Conservation (phyloP, 1,140 invertebrate species). For the Ceratitis capitata region DNA sequence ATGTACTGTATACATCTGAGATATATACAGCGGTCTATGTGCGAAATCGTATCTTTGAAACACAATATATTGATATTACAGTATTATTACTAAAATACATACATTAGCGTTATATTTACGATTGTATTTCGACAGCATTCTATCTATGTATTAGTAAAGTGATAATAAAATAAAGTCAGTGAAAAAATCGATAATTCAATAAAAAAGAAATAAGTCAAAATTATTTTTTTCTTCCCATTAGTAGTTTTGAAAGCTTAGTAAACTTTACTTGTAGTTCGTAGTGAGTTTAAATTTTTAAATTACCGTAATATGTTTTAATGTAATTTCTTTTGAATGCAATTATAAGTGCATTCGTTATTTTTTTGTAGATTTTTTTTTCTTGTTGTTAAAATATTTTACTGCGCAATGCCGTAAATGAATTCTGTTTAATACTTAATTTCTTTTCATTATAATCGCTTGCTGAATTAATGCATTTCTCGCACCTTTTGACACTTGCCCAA, state of each 20-base stretch:
- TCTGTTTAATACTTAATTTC: neutral
- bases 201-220: neutral
- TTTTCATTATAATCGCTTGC: neutral
- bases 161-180: neutral
- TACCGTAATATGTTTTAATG: neutral
- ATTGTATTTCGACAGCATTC: constrained; percentile 2
- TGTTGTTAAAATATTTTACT: neutral
- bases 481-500: neutral
- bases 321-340: neutral
- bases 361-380: neutral
- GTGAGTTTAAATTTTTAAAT: too few species aligned
- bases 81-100: neutral
- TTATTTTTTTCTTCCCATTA: neutral
- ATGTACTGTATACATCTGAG: neutral
- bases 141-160: neutral
- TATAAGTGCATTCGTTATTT: neutral
- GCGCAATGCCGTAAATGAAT: neutral
- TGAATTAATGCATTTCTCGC: neutral
- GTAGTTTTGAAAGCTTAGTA: too few species aligned
- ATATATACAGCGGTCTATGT: neutral
- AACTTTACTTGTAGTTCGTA: too few species aligned
- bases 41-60: neutral
- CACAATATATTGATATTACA: neutral
- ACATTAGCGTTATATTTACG: neutral
- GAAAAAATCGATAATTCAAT: neutral